Evolutionary conservation across 2,888 invertebrate species (phyloP), one percentile per base, ranked within the genome.

Genomic region (Tachina lurida): DNA sequence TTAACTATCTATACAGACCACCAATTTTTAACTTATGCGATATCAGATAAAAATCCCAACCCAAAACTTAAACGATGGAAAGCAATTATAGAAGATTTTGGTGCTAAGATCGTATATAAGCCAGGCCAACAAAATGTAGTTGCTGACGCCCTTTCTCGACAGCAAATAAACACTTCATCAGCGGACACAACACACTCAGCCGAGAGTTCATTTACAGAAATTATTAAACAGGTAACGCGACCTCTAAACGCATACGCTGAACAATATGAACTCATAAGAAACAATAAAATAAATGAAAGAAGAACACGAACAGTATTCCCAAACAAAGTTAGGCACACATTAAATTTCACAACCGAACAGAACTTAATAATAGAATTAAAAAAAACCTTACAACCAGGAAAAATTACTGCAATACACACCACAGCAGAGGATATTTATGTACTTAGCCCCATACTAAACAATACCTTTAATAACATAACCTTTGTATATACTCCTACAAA

Each of bases 331-430:
- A 67, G 67, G 19, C 67, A 68, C 49, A 52, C 68, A 3, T 8
- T 54, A 68, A 68, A 68, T 8, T 68, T 68, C 17, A 54, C 68
- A 5, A 41, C 47, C 39, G 41, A 68, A 52, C 52, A 68, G 22
- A 68, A 39, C 12, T 68, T n/a, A n/a, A n/a, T 68, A 22, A 68
- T 3, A 31, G 54, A 68, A 68, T 10, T 67, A 43, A 68, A 68
- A 54, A 54, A 68, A 10, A 54, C 10, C 22, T 52, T 52, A 17
- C 17, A 17, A 47, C 47, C 47, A 15, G 15, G 13, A 12, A 47
- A 15, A 47, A 15, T 43, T 13, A 31, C 10, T n/a, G 49, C 49
- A 22, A 67, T 67, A 67, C 49, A 67, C 22, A 67, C 67, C 49
- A 67, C 67, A n/a, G 22, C 10, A 19, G 63, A 63, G 17, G 13